These are phyloP conservation scores for Sitobion miscanthi DNA, from an alignment of 1,140 invertebrate genomes.

Conservation along the genomic window DNA sequence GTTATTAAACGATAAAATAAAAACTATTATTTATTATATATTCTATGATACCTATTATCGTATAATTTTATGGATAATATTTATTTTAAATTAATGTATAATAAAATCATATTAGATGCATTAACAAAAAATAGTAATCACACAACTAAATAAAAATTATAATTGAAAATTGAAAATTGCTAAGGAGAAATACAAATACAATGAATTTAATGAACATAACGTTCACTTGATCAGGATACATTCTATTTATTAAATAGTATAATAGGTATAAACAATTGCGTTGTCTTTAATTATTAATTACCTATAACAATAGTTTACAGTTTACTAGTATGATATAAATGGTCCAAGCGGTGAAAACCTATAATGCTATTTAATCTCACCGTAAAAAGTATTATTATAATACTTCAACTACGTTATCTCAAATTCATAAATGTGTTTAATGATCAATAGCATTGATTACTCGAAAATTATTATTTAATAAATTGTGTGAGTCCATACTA, in stretches of 20 bases:
- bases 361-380: not conserved
- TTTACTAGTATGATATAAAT: not conserved
- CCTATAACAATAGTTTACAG: not conserved
- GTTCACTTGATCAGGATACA: not conserved
- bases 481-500: not conserved
- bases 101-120: too few relatives aligned
- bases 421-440: not conserved
- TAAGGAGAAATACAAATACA: not conserved
- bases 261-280: too few relatives aligned
- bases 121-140: not conserved
- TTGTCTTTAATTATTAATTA: not conserved
- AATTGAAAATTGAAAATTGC: too few relatives aligned
- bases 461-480: not conserved
- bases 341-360: not conserved
- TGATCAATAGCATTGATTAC: not conserved
- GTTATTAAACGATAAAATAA: too few relatives aligned
- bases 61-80: not conserved
- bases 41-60: too few relatives aligned
- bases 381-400: not conserved
- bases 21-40: too few relatives aligned
- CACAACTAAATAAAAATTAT: not conserved
- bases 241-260: too few relatives aligned
- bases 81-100: not conserved
- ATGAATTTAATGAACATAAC: not conserved
- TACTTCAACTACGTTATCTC: not conserved